These are phyloP conservation scores for Cataglyphis hispanica DNA, from an alignment of 1,140 invertebrate species.

Conservation along the genomic window DNA sequence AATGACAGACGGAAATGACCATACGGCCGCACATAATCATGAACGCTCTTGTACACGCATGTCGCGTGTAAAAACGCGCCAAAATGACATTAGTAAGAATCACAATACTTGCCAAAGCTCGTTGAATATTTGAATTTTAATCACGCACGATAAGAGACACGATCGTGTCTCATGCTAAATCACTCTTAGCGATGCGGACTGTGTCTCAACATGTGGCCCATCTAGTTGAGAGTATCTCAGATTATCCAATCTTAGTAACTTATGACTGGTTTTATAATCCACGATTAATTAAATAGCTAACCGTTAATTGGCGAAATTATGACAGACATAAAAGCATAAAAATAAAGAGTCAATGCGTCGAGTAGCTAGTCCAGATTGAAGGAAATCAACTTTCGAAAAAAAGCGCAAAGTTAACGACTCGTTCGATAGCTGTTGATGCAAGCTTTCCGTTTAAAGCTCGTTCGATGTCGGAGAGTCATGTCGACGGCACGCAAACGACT, in stretches of 20 bases:
- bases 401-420: conserved; percentile 6
- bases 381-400: background rate
- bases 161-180: too few relatives aligned
- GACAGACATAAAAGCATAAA: background rate
- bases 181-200: too few relatives aligned
- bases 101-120: background rate
- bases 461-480: background rate
- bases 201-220: too few relatives aligned
- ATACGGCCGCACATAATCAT: conserved; percentile 59
- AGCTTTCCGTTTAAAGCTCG: background rate
- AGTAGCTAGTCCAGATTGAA: background rate
- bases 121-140: background rate
- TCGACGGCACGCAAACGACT: background rate
- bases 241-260: too few relatives aligned
- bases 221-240: too few relatives aligned
- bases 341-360: background rate
- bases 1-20: conserved; percentile 76
- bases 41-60: conserved; percentile 19
- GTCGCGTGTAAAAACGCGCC: background rate
- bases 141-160: too few relatives aligned
- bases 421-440: conserved; percentile 21
- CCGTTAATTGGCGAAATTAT: conserved; percentile 26
- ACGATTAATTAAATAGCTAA: conserved; percentile 14
- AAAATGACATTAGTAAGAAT: conserved; percentile 23
- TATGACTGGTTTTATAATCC: background rate